Conservation (phyloP, 1,140 invertebrate genomes). For the Cydia pomonella region DNA sequence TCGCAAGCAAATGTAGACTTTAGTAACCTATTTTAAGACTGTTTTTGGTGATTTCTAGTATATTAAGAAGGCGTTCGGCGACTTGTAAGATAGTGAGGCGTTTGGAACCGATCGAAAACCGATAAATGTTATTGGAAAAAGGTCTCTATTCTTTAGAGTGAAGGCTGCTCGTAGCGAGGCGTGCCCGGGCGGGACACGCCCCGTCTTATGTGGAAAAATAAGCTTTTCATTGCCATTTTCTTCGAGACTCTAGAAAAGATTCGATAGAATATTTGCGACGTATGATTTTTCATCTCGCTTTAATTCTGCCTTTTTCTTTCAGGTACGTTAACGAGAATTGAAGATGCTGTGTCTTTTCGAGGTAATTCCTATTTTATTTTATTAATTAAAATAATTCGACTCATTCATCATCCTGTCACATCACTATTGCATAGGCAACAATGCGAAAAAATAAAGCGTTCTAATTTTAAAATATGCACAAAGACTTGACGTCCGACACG, state of each 20-base stretch:
- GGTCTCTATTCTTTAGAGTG: conserved; percentile 63
- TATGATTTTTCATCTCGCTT: conserved; percentile 43
- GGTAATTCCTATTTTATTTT: conserved; percentile 46
- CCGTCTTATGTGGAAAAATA: conserved; percentile 68
- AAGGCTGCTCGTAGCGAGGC: conserved; percentile 63
- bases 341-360: conserved; percentile 57
- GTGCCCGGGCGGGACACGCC: conserved; percentile 68
- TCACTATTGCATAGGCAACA: conserved; percentile 30
- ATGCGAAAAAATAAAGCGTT: conserved; percentile 33
- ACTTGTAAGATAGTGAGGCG: conserved; percentile 78
- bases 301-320: conserved; percentile 50
- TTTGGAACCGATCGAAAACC: conserved; percentile 73
- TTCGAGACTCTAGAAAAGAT: conserved; percentile 47
- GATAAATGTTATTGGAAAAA: conserved; percentile 75
- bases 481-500: conserved; percentile 39
- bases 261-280: conserved; percentile 48
- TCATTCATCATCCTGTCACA: conserved; percentile 19
- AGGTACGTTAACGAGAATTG: conserved; percentile 57
- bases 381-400: conserved; percentile 37
- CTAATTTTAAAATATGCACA: conserved; percentile 30
- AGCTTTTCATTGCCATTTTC: conserved; percentile 57
- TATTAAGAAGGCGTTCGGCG: conserved; percentile 79
- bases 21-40: conserved; percentile 49
- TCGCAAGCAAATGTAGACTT: conserved; percentile 44
- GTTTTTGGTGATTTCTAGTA: conserved; percentile 41